Percentiles rank a stretch among this genome's conserved stretches.
phyloP scores from a whole-genome alignment of 1,140 invertebrate species.

The Mya arenaria region DNA sequence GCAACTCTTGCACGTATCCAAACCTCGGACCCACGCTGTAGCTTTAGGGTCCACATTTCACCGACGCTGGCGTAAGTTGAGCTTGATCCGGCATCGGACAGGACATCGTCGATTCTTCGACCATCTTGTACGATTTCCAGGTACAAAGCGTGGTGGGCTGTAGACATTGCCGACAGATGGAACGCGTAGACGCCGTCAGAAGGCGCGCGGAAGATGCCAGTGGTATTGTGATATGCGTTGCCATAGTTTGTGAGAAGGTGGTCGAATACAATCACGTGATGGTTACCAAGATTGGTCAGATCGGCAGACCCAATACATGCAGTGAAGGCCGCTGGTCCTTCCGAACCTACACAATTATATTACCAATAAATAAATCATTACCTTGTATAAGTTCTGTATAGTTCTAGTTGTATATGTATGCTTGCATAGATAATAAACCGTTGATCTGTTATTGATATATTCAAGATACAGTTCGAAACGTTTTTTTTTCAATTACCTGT shows the following conservation, averaged over 20 bases:
- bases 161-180: neutral
- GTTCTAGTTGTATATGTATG: too few species aligned
- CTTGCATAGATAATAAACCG: too few species aligned
- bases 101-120: neutral
- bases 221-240: neutral
- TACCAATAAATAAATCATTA: too few species aligned
- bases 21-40: neutral
- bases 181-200: conserved; percentile 17
- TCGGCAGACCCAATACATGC: neutral
- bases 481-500: too few species aligned
- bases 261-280: conserved; percentile 9
- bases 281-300: neutral
- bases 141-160: neutral
- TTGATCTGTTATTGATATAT: too few species aligned
- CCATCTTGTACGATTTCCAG: neutral
- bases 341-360: too few species aligned
- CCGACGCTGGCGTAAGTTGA: neutral
- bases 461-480: too few species aligned
- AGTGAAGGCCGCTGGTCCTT: neutral
- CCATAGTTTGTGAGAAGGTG: conserved; percentile 16
- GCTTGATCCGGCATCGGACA: neutral
- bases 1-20: neutral
- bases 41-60: neutral
- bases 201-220: neutral
- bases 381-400: too few species aligned